These are phyloP conservation scores for Halictus ligatus DNA, from an alignment of 2,888 invertebrate genomes.

Conservation along the genomic window DNA sequence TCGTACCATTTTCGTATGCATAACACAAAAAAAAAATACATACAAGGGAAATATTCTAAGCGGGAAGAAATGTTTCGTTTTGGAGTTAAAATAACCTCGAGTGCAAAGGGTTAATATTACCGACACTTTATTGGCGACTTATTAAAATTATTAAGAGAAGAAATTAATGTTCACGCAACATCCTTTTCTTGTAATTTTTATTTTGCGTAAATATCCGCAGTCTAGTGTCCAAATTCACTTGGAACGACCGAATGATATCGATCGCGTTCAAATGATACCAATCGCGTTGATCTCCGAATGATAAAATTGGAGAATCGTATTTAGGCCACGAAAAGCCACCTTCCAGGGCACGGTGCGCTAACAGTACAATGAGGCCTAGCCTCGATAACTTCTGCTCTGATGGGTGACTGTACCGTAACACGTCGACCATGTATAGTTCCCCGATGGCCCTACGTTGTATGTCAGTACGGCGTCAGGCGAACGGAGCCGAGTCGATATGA, in stretches of 20 bases:
- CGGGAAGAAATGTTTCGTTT: too few relatives aligned
- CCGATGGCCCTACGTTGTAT: constrained; percentile 31
- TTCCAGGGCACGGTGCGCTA: background rate
- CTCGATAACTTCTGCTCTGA: constrained; percentile 4
- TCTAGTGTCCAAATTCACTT: too few relatives aligned
- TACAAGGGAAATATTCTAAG: too few relatives aligned
- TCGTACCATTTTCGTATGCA: too few relatives aligned
- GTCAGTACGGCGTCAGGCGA: constrained; percentile 32
- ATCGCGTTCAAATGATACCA: background rate
- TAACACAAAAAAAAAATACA: too few relatives aligned
- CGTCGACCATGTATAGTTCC: constrained; percentile 36
- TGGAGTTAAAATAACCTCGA: too few relatives aligned
- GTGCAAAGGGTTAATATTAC: too few relatives aligned
- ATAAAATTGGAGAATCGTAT: background rate
- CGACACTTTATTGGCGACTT: too few relatives aligned
- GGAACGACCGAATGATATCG: background rate
- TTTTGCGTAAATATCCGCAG: too few relatives aligned
- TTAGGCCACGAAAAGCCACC: background rate
- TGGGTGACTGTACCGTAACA: constrained; percentile 48
- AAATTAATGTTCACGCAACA: too few relatives aligned
- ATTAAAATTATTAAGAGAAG: too few relatives aligned
- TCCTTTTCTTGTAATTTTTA: too few relatives aligned
- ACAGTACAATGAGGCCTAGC: background rate
- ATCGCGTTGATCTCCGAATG: background rate
- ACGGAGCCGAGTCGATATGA: constrained; percentile 46